A percentile compares a stretch with the other conserved stretches of the same genome.
Evolutionary conservation across 2,888 invertebrate genomes (phyloP).

Genomic region (Salticus scenicus): DNA sequence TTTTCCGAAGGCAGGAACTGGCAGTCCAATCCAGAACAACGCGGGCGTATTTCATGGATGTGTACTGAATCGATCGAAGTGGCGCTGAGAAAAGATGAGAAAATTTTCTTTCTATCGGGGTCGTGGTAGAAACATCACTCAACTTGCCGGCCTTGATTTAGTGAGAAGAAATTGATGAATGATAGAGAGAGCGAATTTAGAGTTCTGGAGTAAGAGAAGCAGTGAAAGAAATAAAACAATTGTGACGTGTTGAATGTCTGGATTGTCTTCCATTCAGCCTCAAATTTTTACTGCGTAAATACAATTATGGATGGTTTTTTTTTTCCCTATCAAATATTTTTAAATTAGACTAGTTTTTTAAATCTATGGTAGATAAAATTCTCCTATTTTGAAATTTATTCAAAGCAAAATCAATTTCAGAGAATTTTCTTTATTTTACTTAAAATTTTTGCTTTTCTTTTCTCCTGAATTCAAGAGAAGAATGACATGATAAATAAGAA

Average conservation of each 20-base stretch:
- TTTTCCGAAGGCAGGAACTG: background rate
- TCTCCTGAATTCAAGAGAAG: too few relatives aligned
- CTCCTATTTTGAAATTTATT: too few relatives aligned
- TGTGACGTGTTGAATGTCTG: background rate
- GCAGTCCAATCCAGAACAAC: background rate
- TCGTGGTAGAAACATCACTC: constrained; percentile 17
- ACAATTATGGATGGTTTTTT: background rate
- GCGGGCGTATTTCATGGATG: background rate
- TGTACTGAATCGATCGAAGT: background rate
- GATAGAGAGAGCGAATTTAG: background rate
- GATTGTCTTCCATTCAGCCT: background rate
- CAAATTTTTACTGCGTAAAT: background rate
- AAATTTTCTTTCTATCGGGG: background rate
- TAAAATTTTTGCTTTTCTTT: too few relatives aligned
- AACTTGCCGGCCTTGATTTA: constrained; percentile 15
- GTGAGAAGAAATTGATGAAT: background rate
- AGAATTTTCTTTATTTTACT: too few relatives aligned
- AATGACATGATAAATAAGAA: too few relatives aligned
- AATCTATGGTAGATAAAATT: too few relatives aligned
- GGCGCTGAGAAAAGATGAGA: background rate
- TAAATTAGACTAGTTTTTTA: too few relatives aligned
- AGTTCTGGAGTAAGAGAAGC: background rate
- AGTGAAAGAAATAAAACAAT: background rate
- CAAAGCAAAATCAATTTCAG: too few relatives aligned
- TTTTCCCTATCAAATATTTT: too few relatives aligned